Evolutionary conservation across 2,888 invertebrate genomes (phyloP).

Genomic region (Chorisops tibialis): DNA sequence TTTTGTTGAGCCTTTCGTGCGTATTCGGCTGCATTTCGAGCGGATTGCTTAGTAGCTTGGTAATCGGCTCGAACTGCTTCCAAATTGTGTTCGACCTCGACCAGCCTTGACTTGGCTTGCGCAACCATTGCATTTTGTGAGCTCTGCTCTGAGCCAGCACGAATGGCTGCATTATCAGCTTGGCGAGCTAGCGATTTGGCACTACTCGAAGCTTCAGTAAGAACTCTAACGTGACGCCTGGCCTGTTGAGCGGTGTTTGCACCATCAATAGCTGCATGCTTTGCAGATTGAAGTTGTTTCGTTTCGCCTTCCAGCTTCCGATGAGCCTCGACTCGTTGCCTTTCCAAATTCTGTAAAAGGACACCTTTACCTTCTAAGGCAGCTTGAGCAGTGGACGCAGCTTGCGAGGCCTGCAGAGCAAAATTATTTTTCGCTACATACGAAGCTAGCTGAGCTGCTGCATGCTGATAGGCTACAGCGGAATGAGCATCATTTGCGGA

Average conservation of each 20-base stretch:
- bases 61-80: conserved; percentile 65
- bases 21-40: neutral
- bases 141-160: conserved; percentile 65
- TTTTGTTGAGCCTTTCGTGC: conserved; percentile 7
- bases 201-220: conserved; percentile 67
- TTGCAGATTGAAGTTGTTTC: conserved; percentile 67
- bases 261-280: conserved; percentile 64
- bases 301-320: conserved; percentile 65
- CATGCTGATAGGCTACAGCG: conserved; percentile 69
- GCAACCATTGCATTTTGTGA: conserved; percentile 72
- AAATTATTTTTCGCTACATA: conserved; percentile 66
- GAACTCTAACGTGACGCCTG: conserved; percentile 61
- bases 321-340: conserved; percentile 66
- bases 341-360: conserved; percentile 61
- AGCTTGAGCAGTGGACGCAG: conserved; percentile 60
- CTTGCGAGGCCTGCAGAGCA: conserved; percentile 67
- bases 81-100: conserved; percentile 63
- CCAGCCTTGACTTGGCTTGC: conserved; percentile 63
- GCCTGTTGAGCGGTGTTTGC: conserved; percentile 67
- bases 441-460: conserved; percentile 67
- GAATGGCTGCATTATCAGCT: conserved; percentile 53
- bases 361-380: conserved; percentile 62
- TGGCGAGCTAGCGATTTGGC: conserved; percentile 52
- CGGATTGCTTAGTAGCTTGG: conserved; percentile 60
- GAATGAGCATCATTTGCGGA: conserved; percentile 75